phyloP scores from a whole-genome alignment of 2,113 vertebrate genomes.

The Cochlearius cochlearius region DNA sequence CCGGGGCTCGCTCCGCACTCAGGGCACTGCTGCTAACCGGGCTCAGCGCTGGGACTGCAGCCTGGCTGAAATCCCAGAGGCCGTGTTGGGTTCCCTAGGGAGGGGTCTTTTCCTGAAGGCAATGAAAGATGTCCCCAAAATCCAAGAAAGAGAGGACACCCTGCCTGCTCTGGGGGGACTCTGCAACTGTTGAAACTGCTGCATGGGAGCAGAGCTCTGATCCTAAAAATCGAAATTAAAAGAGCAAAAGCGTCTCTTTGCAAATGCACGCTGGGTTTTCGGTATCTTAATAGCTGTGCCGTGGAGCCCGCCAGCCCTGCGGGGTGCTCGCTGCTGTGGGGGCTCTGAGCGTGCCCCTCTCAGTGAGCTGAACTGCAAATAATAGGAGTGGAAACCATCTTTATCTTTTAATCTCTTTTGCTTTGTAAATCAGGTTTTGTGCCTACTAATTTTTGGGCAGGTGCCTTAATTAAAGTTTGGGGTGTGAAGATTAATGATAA shows the following conservation, averaged over 20 bases:
- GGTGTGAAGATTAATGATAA: conserved; percentile 31
- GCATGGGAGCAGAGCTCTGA: not conserved
- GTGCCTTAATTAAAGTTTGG: conserved; percentile 44
- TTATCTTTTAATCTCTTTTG: conserved; percentile 32
- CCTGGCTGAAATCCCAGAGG: not conserved
- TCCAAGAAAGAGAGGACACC: not conserved
- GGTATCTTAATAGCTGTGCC: not conserved
- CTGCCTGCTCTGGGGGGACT: not conserved
- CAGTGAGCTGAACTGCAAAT: not conserved
- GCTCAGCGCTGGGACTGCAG: rapidly evolving
- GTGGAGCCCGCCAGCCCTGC: not conserved
- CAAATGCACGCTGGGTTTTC: not conserved
- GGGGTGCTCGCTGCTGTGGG: rapidly evolving
- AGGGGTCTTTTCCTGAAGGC: not conserved
- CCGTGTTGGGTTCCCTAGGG: rapidly evolving
- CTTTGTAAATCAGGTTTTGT: conserved; percentile 49
- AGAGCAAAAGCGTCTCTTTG: not conserved
- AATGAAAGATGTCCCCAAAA: not conserved
- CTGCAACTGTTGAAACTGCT: not conserved
- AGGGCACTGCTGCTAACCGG: rapidly evolving
- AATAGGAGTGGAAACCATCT: not conserved
- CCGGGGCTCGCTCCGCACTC: rapidly evolving
- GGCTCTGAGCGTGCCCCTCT: rapidly evolving
- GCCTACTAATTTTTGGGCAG: conserved; percentile 37
- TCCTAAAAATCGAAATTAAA: not conserved